Conservation (phyloP, 2,113 vertebrate species). For the Halcyon malimbica region DNA sequence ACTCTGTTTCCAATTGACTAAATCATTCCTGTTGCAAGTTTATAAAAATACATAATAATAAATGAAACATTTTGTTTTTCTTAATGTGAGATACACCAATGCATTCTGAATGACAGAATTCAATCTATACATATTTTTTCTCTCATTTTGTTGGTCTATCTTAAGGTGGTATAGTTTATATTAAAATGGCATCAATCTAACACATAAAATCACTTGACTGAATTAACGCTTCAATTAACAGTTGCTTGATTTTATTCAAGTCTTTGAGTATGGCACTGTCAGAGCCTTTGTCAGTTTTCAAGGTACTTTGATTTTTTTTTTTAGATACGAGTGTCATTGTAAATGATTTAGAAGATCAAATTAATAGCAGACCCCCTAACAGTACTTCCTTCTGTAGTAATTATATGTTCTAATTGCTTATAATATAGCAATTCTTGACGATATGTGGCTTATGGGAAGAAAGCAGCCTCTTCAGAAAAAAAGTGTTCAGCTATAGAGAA, state of each 20-base stretch:
- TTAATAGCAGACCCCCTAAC: not conserved
- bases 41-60: not conserved
- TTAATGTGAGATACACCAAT: not conserved
- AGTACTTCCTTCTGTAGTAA: not conserved
- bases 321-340: not conserved
- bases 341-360: not conserved
- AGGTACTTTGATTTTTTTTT: not conserved
- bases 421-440: not conserved
- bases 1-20: not conserved
- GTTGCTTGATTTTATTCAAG: not conserved
- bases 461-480: not conserved
- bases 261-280: not conserved
- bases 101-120: not conserved
- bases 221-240: not conserved
- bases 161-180: not conserved
- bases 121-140: not conserved
- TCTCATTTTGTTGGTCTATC: not conserved
- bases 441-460: not conserved
- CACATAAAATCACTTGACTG: not conserved
- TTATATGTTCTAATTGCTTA: not conserved
- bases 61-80: not conserved
- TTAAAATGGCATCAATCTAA: not conserved
- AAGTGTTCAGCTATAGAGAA: not conserved
- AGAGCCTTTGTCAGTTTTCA: not conserved
- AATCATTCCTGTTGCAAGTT: not conserved